phyloP scores from a whole-genome alignment of 2,888 invertebrate species.

The Phaonia tiefii region DNA sequence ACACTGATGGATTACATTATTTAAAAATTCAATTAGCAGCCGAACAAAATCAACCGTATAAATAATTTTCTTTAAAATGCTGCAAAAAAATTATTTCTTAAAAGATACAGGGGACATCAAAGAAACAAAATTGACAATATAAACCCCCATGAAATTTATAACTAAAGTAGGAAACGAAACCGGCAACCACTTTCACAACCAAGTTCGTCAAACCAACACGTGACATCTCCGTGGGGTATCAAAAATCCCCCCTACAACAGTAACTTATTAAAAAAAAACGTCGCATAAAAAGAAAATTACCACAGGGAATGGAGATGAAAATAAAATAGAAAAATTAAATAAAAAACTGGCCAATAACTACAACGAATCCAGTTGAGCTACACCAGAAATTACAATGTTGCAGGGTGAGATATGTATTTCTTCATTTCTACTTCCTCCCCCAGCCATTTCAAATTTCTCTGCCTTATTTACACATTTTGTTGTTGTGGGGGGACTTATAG shows the following conservation, averaged over 20 bases:
- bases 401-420: too few relatives aligned
- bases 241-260: conserved; percentile 1
- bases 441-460: neutral
- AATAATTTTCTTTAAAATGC: conserved; percentile 7
- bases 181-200: neutral
- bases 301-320: conserved; percentile 12
- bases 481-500: conserved; percentile 11
- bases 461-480: conserved; percentile 17
- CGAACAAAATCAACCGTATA: neutral
- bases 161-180: too few relatives aligned
- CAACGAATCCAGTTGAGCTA: conserved; percentile 8
- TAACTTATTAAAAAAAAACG: conserved; percentile 13
- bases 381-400: too few relatives aligned
- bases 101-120: conserved; percentile 1
- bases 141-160: neutral
- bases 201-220: conserved; percentile 18
- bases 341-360: conserved; percentile 4
- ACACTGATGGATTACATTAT: neutral
- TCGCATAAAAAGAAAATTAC: conserved; percentile 10
- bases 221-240: conserved; percentile 30
- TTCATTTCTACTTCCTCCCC: neutral
- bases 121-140: conserved; percentile 13
- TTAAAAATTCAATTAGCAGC: conserved; percentile 30
- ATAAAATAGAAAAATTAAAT: neutral
- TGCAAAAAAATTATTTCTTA: neutral